These are phyloP conservation scores for Aurelia sp. DNA, from an alignment of 30 jellyfish, hydroid and myxozoan genomes.

Conservation along the genomic window DNA sequence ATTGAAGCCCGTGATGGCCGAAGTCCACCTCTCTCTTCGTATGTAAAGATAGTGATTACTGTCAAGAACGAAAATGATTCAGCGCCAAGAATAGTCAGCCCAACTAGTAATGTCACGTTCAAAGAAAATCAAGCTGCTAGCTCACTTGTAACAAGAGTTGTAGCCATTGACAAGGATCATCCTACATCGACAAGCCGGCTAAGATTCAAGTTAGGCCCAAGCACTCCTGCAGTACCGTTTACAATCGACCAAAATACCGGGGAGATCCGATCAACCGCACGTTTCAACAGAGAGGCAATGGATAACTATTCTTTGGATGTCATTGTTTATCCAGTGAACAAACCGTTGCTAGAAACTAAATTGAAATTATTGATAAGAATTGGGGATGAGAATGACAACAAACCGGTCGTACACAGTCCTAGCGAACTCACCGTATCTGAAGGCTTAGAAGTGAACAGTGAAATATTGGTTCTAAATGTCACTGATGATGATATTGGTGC, in stretches of 20 bases:
- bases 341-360: slow-evolving; percentile 23
- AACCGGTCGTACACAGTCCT: slow-evolving; percentile 82
- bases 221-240: slow-evolving; percentile 47
- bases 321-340: slow-evolving; percentile 34
- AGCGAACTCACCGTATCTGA: slow-evolving; percentile 36
- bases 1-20: slow-evolving; percentile 83
- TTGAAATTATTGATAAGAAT: slow-evolving; percentile 30
- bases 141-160: slow-evolving; percentile 46
- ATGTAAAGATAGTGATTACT: slow-evolving; percentile 41
- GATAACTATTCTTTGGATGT: slow-evolving; percentile 22
- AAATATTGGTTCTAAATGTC: slow-evolving; percentile 59
- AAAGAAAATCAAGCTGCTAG: slow-evolving; percentile 59
- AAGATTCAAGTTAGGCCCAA: slow-evolving; percentile 30
- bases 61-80: slow-evolving; percentile 73
- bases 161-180: slow-evolving; percentile 65
- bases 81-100: slow-evolving; percentile 60
- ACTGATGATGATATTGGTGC: slow-evolving; percentile 79
- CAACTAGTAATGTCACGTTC: slow-evolving; percentile 30
- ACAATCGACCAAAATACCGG: slow-evolving; percentile 62
- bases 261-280: slow-evolving; percentile 36
- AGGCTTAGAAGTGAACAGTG: slow-evolving; percentile 36
- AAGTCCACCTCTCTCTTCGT: slow-evolving; percentile 80
- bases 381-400: slow-evolving; percentile 82
- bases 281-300: slow-evolving; percentile 73
- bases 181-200: slow-evolving; percentile 42